These are phyloP conservation scores for Proteles cristata DNA, from an alignment of 2,113 vertebrate genomes.

Conservation along the genomic window DNA sequence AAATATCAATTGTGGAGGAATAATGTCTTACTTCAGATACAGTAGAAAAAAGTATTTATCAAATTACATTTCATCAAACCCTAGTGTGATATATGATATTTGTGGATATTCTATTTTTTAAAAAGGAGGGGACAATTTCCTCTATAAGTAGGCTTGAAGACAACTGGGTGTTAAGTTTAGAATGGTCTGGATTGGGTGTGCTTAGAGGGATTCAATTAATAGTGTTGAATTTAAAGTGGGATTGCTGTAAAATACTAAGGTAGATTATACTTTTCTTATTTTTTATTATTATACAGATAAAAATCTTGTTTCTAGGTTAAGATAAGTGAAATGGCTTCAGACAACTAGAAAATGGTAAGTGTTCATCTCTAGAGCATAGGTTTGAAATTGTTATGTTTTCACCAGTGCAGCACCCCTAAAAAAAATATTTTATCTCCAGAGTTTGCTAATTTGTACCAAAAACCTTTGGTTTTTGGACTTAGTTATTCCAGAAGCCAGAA, in stretches of 20 bases:
- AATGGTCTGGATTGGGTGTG: neutral
- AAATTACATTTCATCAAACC: neutral
- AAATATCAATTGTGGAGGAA: neutral
- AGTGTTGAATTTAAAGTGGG: neutral
- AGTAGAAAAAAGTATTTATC: neutral
- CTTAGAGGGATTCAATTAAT: neutral
- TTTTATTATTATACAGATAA: neutral
- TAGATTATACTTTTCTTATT: neutral
- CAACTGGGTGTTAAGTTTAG: neutral
- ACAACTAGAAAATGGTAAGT: neutral
- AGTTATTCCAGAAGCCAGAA: neutral
- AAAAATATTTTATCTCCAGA: neutral
- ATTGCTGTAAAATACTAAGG: neutral
- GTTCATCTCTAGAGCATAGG: neutral
- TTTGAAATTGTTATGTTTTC: neutral
- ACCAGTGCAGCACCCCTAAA: neutral
- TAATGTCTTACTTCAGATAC: neutral
- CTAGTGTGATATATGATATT: neutral
- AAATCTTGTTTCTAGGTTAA: neutral
- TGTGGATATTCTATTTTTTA: neutral
- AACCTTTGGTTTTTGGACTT: neutral
- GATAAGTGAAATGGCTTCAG: neutral
- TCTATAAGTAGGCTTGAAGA: neutral
- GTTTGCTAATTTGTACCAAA: neutral
- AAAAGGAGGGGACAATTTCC: accelerated